Conservation (phyloP, 2,113 vertebrate species). For the Dromiciops gliroides region DNA sequence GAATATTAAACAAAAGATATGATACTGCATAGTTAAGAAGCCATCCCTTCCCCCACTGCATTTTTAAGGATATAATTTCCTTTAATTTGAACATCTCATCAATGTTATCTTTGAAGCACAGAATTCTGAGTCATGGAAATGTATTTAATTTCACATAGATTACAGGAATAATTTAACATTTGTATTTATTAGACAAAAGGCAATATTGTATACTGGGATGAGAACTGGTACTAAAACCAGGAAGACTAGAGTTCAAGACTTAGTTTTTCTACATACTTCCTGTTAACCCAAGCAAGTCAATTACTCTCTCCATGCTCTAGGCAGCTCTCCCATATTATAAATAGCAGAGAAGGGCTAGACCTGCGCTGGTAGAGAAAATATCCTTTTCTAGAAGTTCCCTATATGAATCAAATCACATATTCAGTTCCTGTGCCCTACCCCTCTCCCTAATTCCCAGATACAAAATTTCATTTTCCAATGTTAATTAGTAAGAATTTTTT, state of each 20-base stretch:
- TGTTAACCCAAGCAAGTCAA: background rate
- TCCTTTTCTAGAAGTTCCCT: background rate
- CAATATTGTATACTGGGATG: background rate
- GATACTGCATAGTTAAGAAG: background rate
- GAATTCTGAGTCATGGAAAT: background rate
- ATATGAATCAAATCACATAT: background rate
- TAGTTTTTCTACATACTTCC: background rate
- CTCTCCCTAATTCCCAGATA: background rate
- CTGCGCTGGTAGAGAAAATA: background rate
- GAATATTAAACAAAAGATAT: background rate
- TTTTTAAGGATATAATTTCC: background rate
- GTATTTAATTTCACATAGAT: background rate
- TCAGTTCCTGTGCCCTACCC: background rate
- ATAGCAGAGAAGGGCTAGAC: background rate
- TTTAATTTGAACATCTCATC: background rate
- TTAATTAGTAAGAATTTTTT: slow-evolving; percentile 40
- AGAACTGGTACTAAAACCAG: background rate
- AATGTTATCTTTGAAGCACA: background rate
- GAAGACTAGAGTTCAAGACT: background rate
- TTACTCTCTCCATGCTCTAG: background rate
- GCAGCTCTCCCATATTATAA: background rate
- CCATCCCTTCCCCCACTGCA: background rate
- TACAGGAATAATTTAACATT: background rate
- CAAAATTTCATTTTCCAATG: slow-evolving; percentile 19
- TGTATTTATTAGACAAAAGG: background rate